phyloP scores from a whole-genome alignment of 2,888 invertebrate species.

The Phasia obesa region DNA sequence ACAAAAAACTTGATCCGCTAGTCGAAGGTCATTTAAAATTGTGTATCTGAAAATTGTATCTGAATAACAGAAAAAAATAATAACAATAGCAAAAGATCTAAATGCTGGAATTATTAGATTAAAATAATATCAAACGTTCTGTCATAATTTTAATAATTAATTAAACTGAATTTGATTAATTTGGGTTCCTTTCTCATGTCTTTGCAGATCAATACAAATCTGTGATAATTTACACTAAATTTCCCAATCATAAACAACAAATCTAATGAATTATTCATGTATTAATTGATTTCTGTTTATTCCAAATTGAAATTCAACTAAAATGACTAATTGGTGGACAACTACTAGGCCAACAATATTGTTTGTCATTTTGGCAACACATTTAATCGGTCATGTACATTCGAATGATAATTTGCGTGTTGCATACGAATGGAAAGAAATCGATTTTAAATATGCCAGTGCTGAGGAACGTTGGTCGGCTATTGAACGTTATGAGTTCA shows the following conservation, averaged over 20 bases:
- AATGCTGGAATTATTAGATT: no score
- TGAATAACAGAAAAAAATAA: conserved; percentile 2
- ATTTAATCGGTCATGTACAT: conserved; percentile 67
- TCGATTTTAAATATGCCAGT: conserved; percentile 87
- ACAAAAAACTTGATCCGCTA: conserved; percentile 40
- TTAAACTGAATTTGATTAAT: neutral
- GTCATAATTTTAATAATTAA: neutral
- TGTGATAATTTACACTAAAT: conserved; percentile 20
- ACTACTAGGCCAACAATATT: conserved; percentile 48
- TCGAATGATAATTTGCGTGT: conserved; percentile 86
- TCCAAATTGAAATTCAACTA: conserved; percentile 19
- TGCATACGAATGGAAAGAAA: conserved; percentile 88
- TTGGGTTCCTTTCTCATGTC: conserved; percentile 1
- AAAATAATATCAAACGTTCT: neutral
- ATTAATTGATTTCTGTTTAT: conserved; percentile 49
- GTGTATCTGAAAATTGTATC: conserved; percentile 9
- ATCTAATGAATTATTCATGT: conserved; percentile 25
- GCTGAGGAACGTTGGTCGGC: conserved; percentile 85
- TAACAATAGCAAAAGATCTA: neutral
- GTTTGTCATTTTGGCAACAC: conserved; percentile 64
- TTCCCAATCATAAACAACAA: neutral
- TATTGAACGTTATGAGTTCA: conserved; percentile 85
- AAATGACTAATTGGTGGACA: conserved; percentile 53
- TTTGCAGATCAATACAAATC: conserved; percentile 26
- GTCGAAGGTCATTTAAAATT: conserved; percentile 29